Conservation (phyloP, 2,888 invertebrate genomes). For the Abscondita cerata region DNA sequence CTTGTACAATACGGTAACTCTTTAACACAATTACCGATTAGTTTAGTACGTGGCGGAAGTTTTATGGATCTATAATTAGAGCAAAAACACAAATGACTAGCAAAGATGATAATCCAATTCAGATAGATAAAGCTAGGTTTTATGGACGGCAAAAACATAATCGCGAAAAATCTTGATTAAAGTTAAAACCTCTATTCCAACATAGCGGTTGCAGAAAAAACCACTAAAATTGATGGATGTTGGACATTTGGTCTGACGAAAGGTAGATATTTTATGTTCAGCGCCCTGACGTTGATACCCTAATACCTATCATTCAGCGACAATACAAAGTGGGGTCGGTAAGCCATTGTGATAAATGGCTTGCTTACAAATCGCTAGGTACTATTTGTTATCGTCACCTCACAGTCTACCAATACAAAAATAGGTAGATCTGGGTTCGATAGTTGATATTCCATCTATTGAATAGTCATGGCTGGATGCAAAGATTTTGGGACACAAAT, state of each 20-base stretch:
- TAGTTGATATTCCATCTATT: too few species aligned
- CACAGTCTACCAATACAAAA: neutral
- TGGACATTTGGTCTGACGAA: neutral
- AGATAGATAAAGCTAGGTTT: conserved; percentile 1
- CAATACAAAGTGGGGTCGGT: neutral
- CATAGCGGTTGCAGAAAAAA: neutral
- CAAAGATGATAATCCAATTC: conserved; percentile 4
- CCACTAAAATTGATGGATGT: neutral
- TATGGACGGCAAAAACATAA: conserved; percentile 6
- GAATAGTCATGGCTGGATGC: too few species aligned
- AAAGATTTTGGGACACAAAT: too few species aligned
- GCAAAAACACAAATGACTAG: neutral
- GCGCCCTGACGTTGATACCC: neutral
- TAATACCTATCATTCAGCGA: conserved; percentile 6
- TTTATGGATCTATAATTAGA: too few species aligned
- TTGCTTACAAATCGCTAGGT: neutral
- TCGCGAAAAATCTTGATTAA: neutral
- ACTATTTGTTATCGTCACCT: conserved; percentile 4
- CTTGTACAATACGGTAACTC: too few species aligned
- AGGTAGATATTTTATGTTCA: conserved; percentile 7
- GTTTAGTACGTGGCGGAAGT: too few species aligned
- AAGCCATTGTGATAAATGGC: too few species aligned
- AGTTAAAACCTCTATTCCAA: neutral
- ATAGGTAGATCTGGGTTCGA: conserved; percentile 3
- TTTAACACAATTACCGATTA: too few species aligned